Evolutionary conservation across 2,797 vertebrate genomes (phyloP), one percentile per base, ranked within the genome.

Genomic region (Liparis tanakae): DNA sequence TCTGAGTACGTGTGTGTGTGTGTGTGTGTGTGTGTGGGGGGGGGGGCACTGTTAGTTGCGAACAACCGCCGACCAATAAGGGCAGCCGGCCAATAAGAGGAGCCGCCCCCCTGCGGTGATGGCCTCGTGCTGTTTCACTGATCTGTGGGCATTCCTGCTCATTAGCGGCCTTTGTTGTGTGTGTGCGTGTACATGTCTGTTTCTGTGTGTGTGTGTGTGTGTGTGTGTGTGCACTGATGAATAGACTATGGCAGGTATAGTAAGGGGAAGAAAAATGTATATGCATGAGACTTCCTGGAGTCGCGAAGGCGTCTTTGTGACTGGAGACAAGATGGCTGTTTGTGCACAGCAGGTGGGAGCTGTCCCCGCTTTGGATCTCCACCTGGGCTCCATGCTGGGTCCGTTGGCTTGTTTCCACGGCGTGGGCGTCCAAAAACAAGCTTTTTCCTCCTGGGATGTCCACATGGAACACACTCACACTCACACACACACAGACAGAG

Each of bases 91-190:
- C 88, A 89, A 81, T 86, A 60, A 64, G 78, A 85, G 34, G 59
- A 18, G 58, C 48, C 43, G 14, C 44, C 74, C 81, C 67, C 82
- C 79, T 58, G 84, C 84, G 57, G 87, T 10, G 33, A 60, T 86
- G 74, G 85, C 86, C 83, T 72, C 69, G 30, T 75, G 84, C 83
- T 73, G 69, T 80, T 87, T 58, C 87, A 87, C 81, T 84, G 87
- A 85, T 90, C 87, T 83, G 83, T 76, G 82, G 84, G 68, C 82
- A 78, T 79, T 88, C 68, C 78, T 84, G 83, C 88, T 91, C 89
- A 91, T 92, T 91, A 90, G 81, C 37, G 12, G 84, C 58, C 82
- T 78, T 85, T 87, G 87, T 85, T 78, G 69, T 17, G 67, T 41
- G 39, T 8, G 39, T 30, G 25, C 4, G 25, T 30, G 39, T 30